Percentiles rank a stretch among this genome's conserved stretches.
Evolutionary conservation across 2,888 invertebrate species (phyloP).

Genomic region (Gortyna flavago): DNA sequence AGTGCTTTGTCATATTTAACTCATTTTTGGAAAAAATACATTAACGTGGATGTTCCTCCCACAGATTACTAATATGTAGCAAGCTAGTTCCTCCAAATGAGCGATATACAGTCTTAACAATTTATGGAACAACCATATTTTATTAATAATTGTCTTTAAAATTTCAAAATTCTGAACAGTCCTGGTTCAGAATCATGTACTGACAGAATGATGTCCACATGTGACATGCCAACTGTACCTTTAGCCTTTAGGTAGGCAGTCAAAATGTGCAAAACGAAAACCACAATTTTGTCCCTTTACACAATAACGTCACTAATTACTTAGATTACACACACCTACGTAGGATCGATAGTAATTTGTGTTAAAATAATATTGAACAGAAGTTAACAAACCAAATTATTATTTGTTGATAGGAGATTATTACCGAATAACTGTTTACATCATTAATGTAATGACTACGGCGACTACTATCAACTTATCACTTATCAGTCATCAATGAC

Average conservation of each 20-base stretch:
- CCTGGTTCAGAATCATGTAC: too few species aligned
- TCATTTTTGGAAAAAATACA: too few species aligned
- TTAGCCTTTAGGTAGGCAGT: too few species aligned
- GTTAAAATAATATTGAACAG: constrained; percentile 48
- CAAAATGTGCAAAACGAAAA: constrained; percentile 2
- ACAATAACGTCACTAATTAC: constrained; percentile 10
- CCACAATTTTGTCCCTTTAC: constrained; percentile 13
- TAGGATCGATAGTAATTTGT: constrained; percentile 4
- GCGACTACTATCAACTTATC: constrained; percentile 8
- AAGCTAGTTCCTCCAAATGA: too few species aligned
- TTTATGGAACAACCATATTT: too few species aligned
- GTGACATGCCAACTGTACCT: background rate
- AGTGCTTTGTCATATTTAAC: too few species aligned
- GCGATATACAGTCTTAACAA: too few species aligned
- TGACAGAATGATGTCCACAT: too few species aligned
- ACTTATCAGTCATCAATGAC: background rate
- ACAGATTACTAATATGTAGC: too few species aligned
- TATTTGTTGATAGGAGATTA: constrained; percentile 43
- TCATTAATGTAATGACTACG: constrained; percentile 33
- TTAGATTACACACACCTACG: constrained; percentile 18
- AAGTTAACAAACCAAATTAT: constrained; percentile 37
- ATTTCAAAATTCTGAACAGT: too few species aligned
- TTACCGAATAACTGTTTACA: constrained; percentile 36
- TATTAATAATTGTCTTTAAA: too few species aligned
- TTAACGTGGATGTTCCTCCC: too few species aligned